A percentile compares a stretch with the other conserved stretches of the same genome.
Conservation (phyloP, 64 coral and sea anemone species). For the Dendrophyllia cribrosa region DNA sequence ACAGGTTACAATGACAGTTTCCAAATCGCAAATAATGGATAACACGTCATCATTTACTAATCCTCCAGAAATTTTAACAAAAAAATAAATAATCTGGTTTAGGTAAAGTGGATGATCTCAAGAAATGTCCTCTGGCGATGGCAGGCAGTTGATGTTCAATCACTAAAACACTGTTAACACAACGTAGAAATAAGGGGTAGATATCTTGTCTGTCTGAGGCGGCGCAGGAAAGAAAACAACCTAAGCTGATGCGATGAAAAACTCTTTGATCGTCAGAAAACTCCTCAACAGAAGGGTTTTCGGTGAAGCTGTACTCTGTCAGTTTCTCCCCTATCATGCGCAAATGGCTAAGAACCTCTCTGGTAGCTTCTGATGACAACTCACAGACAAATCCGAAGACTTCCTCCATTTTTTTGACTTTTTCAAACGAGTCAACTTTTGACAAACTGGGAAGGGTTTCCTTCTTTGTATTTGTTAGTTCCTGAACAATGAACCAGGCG, state of each 20-base stretch:
- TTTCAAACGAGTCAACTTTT: background rate
- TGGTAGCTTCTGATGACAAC: constrained; percentile 20
- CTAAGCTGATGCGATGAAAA: background rate
- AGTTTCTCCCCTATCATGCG: background rate
- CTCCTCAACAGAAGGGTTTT: background rate
- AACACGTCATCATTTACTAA: background rate
- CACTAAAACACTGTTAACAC: constrained; percentile 2
- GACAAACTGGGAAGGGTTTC: background rate
- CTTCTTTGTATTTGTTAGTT: background rate
- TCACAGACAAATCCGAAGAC: constrained; percentile 7
- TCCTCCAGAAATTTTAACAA: too few species aligned
- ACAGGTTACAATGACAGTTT: background rate
- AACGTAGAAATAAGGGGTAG: background rate
- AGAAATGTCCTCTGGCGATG: background rate
- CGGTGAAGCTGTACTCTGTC: background rate
- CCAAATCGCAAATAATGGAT: background rate
- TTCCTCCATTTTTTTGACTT: background rate
- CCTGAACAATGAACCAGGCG: constrained; percentile 36
- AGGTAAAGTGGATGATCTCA: background rate
- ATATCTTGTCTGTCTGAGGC: background rate
- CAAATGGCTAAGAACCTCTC: background rate
- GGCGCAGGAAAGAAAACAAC: background rate
- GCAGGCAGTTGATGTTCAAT: background rate
- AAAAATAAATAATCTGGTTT: constrained; percentile 16
- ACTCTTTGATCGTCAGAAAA: background rate